phyloP scores from a whole-genome alignment of 2,797 vertebrate genomes.

The Vespertilio murinus region DNA sequence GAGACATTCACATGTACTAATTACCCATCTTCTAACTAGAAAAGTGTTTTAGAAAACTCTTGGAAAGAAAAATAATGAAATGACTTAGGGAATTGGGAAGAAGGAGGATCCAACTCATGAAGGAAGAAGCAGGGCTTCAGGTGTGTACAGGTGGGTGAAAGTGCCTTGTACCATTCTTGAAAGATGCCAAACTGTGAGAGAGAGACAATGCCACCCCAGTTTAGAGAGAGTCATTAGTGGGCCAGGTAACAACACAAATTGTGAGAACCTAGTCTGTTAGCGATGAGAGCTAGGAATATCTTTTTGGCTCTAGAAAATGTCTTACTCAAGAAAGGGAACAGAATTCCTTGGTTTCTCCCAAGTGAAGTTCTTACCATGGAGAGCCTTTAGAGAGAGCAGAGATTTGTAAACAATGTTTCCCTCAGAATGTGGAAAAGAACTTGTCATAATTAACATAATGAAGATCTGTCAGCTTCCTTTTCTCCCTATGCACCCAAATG shows the following conservation, averaged over 20 bases:
- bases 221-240: neutral
- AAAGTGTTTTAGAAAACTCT: constrained; percentile 4
- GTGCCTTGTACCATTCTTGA: neutral
- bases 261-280: neutral
- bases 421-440: neutral
- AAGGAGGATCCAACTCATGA: neutral
- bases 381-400: neutral
- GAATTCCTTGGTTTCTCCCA: neutral
- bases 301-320: neutral
- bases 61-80: neutral
- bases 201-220: neutral
- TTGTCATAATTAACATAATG: neutral
- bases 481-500: neutral
- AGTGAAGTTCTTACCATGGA: neutral
- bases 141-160: neutral
- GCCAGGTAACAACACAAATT: neutral
- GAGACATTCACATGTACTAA: neutral
- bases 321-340: neutral
- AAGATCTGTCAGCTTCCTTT: neutral
- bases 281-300: neutral
- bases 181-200: neutral
- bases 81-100: neutral
- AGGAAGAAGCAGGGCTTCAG: neutral
- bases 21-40: neutral
- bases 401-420: neutral